These are phyloP conservation scores for Pasiphila rectangulata DNA, from an alignment of 2,888 invertebrate species.

Conservation along the genomic window DNA sequence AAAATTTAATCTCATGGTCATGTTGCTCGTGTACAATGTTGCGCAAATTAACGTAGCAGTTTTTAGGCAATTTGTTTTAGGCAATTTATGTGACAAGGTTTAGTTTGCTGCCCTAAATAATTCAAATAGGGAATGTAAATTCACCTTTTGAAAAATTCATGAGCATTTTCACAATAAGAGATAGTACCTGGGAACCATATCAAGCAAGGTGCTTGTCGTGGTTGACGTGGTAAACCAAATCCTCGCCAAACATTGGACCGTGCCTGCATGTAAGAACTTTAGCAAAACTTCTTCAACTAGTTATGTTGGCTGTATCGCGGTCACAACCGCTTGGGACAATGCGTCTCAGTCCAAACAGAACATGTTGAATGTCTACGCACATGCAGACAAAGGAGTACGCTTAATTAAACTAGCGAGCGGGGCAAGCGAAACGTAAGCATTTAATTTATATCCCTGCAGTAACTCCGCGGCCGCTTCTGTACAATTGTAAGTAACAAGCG, in stretches of 20 bases:
- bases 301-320: slow-evolving; percentile 14
- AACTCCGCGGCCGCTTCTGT: slow-evolving; percentile 71
- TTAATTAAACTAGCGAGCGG: slow-evolving; percentile 79
- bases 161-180: background rate
- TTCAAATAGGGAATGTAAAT: slow-evolving; percentile 23
- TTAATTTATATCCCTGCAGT: slow-evolving; percentile 80
- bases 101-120: slow-evolving; percentile 36
- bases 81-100: slow-evolving; percentile 47
- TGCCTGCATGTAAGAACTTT: background rate
- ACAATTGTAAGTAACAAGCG: slow-evolving; percentile 47
- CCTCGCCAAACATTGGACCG: background rate
- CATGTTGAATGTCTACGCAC: slow-evolving; percentile 74
- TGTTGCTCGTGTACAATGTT: slow-evolving; percentile 52
- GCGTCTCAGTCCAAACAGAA: slow-evolving; percentile 56
- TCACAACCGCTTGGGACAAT: slow-evolving; percentile 27
- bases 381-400: slow-evolving; percentile 74
- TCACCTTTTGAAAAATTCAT: background rate
- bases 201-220: no score
- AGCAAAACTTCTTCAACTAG: slow-evolving; percentile 3
- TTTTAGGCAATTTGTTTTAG: slow-evolving; percentile 52
- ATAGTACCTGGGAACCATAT: background rate
- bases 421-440: slow-evolving; percentile 78
- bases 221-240: no score
- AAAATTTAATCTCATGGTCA: slow-evolving; percentile 70
- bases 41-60: slow-evolving; percentile 61